These are phyloP conservation scores for Eueremaeus valkanovi DNA, from an alignment of 2,888 invertebrate genomes.

Conservation along the genomic window DNA sequence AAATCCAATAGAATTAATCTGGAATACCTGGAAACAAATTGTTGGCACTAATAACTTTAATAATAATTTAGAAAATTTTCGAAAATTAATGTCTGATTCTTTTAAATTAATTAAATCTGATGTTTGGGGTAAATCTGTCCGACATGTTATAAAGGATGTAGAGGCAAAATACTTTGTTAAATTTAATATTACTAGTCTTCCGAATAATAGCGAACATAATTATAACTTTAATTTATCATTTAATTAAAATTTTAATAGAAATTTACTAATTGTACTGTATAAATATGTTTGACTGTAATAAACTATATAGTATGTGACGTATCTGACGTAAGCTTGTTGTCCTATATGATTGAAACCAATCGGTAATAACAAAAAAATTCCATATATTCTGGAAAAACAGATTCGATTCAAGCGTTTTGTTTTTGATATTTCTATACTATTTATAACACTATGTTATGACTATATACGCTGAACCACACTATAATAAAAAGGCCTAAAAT, in stretches of 20 bases:
- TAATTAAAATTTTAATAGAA: neutral
- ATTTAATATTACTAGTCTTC: neutral
- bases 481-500: too few relatives aligned
- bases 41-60: neutral
- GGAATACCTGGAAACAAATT: neutral
- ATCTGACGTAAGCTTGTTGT: too few relatives aligned
- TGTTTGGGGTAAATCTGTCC: neutral
- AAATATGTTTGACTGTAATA: too few relatives aligned
- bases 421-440: too few relatives aligned
- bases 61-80: neutral
- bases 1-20: slow-evolving; percentile 14
- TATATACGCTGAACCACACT: too few relatives aligned
- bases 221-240: neutral
- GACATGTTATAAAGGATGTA: neutral
- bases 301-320: too few relatives aligned
- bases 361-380: too few relatives aligned
- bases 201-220: neutral
- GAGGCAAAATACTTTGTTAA: neutral
- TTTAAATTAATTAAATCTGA: neutral
- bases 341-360: too few relatives aligned
- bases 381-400: too few relatives aligned
- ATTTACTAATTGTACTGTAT: neutral
- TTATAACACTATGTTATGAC: too few relatives aligned
- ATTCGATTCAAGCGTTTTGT: too few relatives aligned
- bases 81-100: neutral